Evolutionary conservation across 1,140 invertebrate genomes (phyloP), one percentile per base, ranked within the genome.

Genomic region (Achatina immaculata): DNA sequence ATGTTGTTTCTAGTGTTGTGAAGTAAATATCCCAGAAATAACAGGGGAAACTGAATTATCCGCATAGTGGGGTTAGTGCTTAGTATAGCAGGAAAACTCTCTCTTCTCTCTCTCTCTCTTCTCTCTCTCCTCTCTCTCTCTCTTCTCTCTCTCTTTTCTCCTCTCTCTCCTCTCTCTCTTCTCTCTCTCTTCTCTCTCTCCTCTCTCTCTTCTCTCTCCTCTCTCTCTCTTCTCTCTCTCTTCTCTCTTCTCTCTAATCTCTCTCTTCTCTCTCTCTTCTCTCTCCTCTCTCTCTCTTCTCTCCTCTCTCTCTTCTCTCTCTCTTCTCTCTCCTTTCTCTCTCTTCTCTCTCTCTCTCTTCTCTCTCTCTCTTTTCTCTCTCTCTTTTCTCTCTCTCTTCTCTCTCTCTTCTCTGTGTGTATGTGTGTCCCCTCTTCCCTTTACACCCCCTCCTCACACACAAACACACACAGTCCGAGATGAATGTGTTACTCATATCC

Each of bases 251-350:
- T 19, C 19, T 19, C 19, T 19, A 11, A 7, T 48, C 45, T 48
- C 45, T 48, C 45, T 48, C 34, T 66, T 66, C 62, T 66, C 62
- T 66, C 62, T 66, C 62, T 66, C 62, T 66, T n/a, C n/a, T 11
- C n/a, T 11, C 11, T 11, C 11, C 62, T 66, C 62, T 66, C 62
- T 66, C 28, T 75, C 28, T 51, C 45, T 51, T 40, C 31, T n/a
- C 48, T 43, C 28, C 45, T 38, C 45, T 24, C 71, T n/a, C 45
- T 45, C 71, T 43, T 43, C n/a, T n/a, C n/a, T n/a, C 11, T 24
- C 11, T n/a, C 11, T 14, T 66, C n/a, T 66, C n/a, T 36, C 34
- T 28, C n/a, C n/a, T 14, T 66, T n/a, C n/a, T 11, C 11, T n/a
- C 24, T 24, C n/a, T 24, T 66, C 65, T 36, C 65, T 66, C n/a